Conservation (phyloP, 2,113 vertebrate genomes). For the Dasypus novemcinctus region DNA sequence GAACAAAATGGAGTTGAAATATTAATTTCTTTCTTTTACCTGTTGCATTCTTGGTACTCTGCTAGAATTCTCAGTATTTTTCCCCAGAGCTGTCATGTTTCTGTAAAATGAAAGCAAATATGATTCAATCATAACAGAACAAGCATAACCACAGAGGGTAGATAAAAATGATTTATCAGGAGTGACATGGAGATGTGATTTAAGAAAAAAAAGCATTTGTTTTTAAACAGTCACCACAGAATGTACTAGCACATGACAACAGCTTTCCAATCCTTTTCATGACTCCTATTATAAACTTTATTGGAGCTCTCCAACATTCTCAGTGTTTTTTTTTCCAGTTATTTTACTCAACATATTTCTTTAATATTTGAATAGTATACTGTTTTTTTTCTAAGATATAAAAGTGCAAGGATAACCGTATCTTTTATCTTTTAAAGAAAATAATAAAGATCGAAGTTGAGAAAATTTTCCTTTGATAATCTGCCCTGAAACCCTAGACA, state of each 20-base stretch:
- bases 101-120: slow-evolving; percentile 67
- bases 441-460: neutral
- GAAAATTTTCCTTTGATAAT: neutral
- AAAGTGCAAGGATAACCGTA: neutral
- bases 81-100: slow-evolving; percentile 36
- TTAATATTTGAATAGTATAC: neutral
- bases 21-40: slow-evolving; percentile 38
- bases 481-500: neutral
- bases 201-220: neutral
- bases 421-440: neutral
- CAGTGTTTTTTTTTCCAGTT: neutral
- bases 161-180: neutral
- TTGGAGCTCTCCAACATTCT: neutral
- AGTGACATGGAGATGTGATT: neutral
- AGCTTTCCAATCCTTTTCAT: neutral
- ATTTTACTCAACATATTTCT: neutral
- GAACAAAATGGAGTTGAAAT: slow-evolving; percentile 48
- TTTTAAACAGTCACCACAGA: slow-evolving; percentile 40
- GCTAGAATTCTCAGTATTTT: neutral
- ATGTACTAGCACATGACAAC: neutral
- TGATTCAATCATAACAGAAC: slow-evolving; percentile 32
- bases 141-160: neutral
- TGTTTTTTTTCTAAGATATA: neutral
- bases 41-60: neutral
- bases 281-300: neutral